phyloP scores from a whole-genome alignment of 2,888 invertebrate species.

The Aleiodes leptofemur region DNA sequence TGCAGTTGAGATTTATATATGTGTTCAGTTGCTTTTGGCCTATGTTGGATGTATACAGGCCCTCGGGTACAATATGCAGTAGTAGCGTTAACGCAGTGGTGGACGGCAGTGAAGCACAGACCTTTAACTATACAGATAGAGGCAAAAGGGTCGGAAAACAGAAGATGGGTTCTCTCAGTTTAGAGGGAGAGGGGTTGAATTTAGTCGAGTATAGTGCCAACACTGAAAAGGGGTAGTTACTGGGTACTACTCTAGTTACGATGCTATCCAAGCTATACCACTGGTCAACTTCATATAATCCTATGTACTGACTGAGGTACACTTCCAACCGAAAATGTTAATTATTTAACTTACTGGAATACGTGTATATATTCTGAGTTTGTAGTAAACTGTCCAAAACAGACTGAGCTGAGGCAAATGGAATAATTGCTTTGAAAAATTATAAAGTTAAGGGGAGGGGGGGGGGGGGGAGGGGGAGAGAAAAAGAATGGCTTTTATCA shows the following conservation, averaged over 20 bases:
- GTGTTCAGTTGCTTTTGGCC: too few relatives aligned
- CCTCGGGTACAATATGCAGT: conserved; percentile 22
- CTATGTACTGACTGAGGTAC: conserved; percentile 59
- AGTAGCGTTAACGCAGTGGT: not conserved
- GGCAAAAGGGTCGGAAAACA: conserved; percentile 47
- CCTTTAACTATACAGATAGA: not conserved
- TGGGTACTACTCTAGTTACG: conserved; percentile 68
- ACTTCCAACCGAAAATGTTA: conserved; percentile 70
- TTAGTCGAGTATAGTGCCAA: conserved; percentile 63
- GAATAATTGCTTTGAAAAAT: too few relatives aligned
- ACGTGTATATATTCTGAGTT: conserved; percentile 65
- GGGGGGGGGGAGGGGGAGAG: too few relatives aligned
- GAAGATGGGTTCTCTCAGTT: conserved; percentile 29
- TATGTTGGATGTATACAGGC: too few relatives aligned
- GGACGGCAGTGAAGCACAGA: conserved; percentile 14
- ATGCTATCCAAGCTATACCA: conserved; percentile 47
- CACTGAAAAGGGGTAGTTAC: conserved; percentile 64
- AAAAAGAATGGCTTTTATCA: too few relatives aligned
- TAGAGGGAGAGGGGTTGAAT: conserved; percentile 43
- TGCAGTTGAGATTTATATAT: too few relatives aligned
- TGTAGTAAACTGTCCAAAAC: conserved; percentile 52
- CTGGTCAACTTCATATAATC: conserved; percentile 62
- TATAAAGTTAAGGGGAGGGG: too few relatives aligned
- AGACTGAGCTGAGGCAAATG: conserved; percentile 16
- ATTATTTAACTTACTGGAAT: conserved; percentile 71